These are phyloP conservation scores for Lottia gigantea DNA, from an alignment of 2,888 invertebrate species.

Conservation along the genomic window DNA sequence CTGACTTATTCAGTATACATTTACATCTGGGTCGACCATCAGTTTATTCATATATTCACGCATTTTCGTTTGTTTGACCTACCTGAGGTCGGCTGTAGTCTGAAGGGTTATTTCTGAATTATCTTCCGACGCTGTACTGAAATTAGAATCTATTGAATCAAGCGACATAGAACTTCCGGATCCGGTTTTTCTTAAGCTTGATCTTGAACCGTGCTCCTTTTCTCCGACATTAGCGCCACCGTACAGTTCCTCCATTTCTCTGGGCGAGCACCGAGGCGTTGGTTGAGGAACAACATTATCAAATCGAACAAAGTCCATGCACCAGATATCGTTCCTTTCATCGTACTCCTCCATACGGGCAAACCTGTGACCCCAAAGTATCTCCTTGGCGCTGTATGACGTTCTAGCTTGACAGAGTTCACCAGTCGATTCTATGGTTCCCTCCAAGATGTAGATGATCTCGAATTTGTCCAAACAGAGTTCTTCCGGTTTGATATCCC, in stretches of 20 bases:
- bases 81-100: not conserved
- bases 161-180: not conserved
- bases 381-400: constrained; percentile 67
- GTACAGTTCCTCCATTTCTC: constrained; percentile 14
- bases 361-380: constrained; percentile 63
- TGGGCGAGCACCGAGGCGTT: constrained; percentile 28
- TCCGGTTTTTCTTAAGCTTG: not conserved
- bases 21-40: too few relatives aligned
- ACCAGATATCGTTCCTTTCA: constrained; percentile 47
- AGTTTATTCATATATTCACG: too few relatives aligned
- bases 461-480: constrained; percentile 91
- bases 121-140: constrained; percentile 19
- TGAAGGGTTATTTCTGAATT: not conserved
- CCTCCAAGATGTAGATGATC: constrained; percentile 93
- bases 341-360: constrained; percentile 58
- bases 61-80: not conserved
- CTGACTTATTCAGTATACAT: too few relatives aligned
- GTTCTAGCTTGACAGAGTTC: constrained; percentile 70
- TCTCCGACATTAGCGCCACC: not conserved
- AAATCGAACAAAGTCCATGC: not conserved
- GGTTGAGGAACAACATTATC: constrained; percentile 28
- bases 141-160: constrained; percentile 15
- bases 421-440: constrained; percentile 86
- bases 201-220: not conserved
- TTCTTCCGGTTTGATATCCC: constrained; percentile 88